Conservation (phyloP, 1,140 invertebrate species). For the Atta texana region DNA sequence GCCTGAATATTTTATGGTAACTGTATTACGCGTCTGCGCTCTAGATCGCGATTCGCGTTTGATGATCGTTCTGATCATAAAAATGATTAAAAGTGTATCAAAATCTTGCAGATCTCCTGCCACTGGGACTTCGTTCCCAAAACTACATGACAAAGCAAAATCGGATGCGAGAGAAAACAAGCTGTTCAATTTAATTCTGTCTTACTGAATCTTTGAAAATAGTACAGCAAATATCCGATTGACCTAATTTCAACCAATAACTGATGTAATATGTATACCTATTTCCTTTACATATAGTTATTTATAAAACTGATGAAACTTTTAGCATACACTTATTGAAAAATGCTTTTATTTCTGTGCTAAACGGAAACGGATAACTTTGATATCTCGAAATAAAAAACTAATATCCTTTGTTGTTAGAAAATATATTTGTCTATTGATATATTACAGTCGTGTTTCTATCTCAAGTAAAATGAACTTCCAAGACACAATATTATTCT, state of each 20-base stretch:
- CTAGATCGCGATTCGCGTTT: slow-evolving; percentile 37
- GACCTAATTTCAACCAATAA: not conserved
- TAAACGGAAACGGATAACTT: not conserved
- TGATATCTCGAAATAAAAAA: not conserved
- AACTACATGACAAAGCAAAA: not conserved
- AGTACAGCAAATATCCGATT: not conserved
- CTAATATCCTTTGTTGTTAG: slow-evolving; percentile 6
- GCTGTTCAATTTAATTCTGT: slow-evolving; percentile 17
- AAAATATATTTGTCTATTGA: slow-evolving; percentile 18
- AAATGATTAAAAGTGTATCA: slow-evolving; percentile 60
- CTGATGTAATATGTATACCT: not conserved
- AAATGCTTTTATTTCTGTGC: not conserved
- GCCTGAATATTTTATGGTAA: slow-evolving; percentile 73
- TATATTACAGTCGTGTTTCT: not conserved
- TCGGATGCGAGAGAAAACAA: not conserved
- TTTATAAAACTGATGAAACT: not conserved
- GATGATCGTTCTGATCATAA: slow-evolving; percentile 67
- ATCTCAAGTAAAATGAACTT: not conserved
- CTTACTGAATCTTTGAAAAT: not conserved
- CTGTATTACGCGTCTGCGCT: slow-evolving; percentile 60
- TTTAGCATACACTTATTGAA: not conserved
- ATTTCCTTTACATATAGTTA: slow-evolving; percentile 10
- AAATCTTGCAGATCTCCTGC: slow-evolving; percentile 25
- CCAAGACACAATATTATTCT: not conserved
- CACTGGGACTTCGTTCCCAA: not conserved